Percentiles rank a stretch among this genome's conserved stretches.
Evolutionary conservation across 2,797 vertebrate species (phyloP).

Genomic region (Emydoidea blandingii): DNA sequence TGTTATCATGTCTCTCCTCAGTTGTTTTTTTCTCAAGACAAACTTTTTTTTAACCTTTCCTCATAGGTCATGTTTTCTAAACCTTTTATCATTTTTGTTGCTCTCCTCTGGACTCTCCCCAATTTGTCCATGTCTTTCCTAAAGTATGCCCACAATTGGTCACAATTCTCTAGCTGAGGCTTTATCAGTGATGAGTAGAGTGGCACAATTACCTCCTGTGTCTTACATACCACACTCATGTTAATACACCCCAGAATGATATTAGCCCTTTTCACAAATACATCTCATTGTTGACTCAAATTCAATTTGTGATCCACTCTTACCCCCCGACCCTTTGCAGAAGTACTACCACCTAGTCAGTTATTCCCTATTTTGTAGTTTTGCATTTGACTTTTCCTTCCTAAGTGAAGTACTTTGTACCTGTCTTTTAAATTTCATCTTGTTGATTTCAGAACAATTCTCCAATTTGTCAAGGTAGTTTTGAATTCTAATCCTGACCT

Average conservation of each 20-base stretch:
- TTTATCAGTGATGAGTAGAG: not conserved
- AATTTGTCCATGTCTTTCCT: not conserved
- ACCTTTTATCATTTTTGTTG: not conserved
- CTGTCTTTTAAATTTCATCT: no score
- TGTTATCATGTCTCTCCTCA: not conserved
- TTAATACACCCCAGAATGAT: no score
- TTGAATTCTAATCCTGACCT: no score
- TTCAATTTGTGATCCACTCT: not conserved
- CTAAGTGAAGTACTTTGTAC: no score
- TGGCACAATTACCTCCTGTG: not conserved
- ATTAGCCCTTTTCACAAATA: not conserved
- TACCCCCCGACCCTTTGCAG: not conserved
- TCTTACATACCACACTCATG: not conserved
- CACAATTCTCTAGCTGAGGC: not conserved
- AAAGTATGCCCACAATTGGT: not conserved
- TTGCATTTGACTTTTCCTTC: not conserved
- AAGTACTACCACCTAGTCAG: not conserved
- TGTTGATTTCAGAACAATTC: no score
- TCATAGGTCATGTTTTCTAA: not conserved
- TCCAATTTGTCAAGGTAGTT: no score
- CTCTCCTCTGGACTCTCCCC: not conserved
- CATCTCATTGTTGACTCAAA: not conserved
- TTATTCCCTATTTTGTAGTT: not conserved
- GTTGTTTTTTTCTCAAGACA: not conserved
- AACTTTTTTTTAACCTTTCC: not conserved